Evolutionary conservation across 2,888 invertebrate genomes (phyloP).

Genomic region (Drosophila cracens): DNA sequence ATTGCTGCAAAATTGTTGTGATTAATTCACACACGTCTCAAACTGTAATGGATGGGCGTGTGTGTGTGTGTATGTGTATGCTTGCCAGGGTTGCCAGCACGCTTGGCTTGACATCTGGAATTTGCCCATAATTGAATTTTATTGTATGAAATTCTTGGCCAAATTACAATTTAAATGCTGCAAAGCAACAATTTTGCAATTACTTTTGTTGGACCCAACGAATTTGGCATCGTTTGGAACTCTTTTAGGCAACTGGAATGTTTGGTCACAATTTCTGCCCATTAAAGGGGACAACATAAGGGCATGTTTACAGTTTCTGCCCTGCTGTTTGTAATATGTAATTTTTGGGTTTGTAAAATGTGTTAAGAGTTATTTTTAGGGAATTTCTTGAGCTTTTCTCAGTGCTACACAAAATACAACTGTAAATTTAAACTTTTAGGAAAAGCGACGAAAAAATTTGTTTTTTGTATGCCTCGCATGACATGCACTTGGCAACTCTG

Average conservation of each 20-base stretch:
- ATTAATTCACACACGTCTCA: conserved; percentile 39
- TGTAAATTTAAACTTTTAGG: background rate
- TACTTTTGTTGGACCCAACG: conserved; percentile 46
- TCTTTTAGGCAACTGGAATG: conserved; percentile 25
- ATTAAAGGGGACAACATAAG: conserved; percentile 6
- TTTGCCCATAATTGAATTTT: conserved; percentile 62
- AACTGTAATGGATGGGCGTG: background rate
- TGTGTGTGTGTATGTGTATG: background rate
- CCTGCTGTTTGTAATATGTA: background rate
- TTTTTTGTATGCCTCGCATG: conserved; percentile 15
- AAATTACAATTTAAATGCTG: conserved; percentile 59
- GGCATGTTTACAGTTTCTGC: background rate
- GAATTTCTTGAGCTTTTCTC: background rate
- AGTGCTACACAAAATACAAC: background rate
- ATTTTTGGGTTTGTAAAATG: background rate
- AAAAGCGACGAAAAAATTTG: background rate
- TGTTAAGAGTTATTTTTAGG: background rate
- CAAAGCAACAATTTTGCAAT: conserved; percentile 58
- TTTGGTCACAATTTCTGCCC: conserved; percentile 19
- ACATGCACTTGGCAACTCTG: conserved; percentile 53
- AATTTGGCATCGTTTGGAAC: conserved; percentile 24
- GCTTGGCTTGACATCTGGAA: conserved; percentile 7
- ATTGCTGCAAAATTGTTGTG: conserved; percentile 48
- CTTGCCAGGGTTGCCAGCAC: conserved; percentile 23
- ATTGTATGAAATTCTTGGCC: conserved; percentile 62